Percentiles rank a stretch among this genome's conserved stretches.
phyloP scores from a whole-genome alignment of 2,797 vertebrate species.

The Ficedula albicollis region DNA sequence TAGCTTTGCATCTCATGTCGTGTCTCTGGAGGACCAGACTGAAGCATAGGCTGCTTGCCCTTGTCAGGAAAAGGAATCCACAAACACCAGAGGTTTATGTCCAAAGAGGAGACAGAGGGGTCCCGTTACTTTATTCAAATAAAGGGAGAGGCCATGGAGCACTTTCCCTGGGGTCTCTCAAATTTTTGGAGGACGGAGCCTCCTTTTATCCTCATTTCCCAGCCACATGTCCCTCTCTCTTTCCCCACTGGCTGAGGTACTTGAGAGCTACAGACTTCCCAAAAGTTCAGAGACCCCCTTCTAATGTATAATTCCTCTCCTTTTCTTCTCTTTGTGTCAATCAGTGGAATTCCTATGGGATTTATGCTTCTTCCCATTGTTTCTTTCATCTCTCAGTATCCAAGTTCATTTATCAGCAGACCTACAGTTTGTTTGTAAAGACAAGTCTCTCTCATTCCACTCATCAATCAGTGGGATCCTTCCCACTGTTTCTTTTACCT shows the following conservation, averaged over 20 bases:
- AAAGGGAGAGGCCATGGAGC: background rate
- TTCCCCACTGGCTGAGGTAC: background rate
- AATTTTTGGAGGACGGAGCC: background rate
- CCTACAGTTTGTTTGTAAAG: background rate
- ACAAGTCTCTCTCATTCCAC: background rate
- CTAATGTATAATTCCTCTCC: too few relatives aligned
- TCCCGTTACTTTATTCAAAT: background rate
- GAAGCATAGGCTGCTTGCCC: background rate
- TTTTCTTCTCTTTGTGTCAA: background rate
- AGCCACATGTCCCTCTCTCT: background rate
- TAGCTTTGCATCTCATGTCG: background rate
- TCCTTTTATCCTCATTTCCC: background rate
- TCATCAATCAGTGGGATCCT: background rate
- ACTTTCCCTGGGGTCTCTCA: background rate
- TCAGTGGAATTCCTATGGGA: background rate
- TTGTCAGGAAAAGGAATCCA: background rate
- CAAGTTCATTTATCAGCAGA: background rate
- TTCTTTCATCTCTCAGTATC: background rate
- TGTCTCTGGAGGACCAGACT: too few relatives aligned
- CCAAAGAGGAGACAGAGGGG: background rate
- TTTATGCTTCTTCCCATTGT: background rate
- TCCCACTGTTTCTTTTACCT: background rate
- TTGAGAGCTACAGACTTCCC: background rate
- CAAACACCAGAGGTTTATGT: background rate
- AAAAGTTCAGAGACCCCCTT: background rate